Conservation (phyloP, 2,113 vertebrate genomes). For the Murina feae region DNA sequence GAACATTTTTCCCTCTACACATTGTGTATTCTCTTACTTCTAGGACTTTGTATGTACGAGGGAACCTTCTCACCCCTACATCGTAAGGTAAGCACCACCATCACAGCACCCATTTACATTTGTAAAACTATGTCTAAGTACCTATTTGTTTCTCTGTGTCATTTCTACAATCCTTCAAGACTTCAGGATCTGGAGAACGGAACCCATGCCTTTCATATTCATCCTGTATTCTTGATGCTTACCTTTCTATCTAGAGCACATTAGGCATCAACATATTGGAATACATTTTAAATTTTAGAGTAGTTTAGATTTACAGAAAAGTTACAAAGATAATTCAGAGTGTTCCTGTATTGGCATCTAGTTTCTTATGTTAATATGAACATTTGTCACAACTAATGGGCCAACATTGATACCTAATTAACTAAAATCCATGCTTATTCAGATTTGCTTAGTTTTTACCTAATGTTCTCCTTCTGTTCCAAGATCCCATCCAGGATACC, state of each 20-base stretch:
- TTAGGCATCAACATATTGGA: background rate
- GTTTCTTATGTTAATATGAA: background rate
- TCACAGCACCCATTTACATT: background rate
- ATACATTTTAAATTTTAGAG: background rate
- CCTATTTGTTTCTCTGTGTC: background rate
- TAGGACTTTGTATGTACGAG: background rate
- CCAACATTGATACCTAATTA: background rate
- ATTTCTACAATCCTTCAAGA: background rate
- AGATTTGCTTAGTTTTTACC: background rate
- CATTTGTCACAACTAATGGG: background rate
- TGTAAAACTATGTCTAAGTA: background rate
- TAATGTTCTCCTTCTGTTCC: background rate
- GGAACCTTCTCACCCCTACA: fast-evolving
- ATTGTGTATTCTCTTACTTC: background rate
- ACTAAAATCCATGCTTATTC: background rate
- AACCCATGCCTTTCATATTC: background rate
- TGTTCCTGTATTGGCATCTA: background rate
- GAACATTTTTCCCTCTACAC: background rate
- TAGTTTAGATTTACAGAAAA: background rate
- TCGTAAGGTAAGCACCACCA: background rate
- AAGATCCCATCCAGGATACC: background rate
- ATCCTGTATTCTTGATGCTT: background rate
- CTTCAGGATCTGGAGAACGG: background rate
- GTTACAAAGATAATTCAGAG: background rate
- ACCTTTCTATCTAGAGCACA: background rate